Evolutionary conservation across 2,797 vertebrate genomes (phyloP).

Genomic region (Molossus molossus): DNA sequence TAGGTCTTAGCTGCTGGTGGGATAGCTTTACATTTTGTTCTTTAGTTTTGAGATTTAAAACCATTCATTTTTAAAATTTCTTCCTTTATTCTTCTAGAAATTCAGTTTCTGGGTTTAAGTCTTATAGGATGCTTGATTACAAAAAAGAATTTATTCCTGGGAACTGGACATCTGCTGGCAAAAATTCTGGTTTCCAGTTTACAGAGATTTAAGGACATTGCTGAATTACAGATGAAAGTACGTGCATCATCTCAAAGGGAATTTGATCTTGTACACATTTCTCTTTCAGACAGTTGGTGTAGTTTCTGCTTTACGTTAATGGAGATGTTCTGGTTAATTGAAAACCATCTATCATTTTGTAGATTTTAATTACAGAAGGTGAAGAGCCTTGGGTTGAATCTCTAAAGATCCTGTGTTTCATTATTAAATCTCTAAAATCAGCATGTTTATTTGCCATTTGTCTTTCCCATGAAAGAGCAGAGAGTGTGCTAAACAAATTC

Average conservation of each 20-base stretch:
- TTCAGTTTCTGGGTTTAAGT: constrained; percentile 95
- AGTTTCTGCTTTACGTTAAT: constrained; percentile 33
- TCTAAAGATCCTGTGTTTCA: constrained; percentile 11
- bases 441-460: constrained; percentile 21
- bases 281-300: background rate
- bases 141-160: constrained; percentile 94
- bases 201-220: constrained; percentile 91
- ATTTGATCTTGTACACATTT: constrained; percentile 29
- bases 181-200: constrained; percentile 93
- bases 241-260: constrained; percentile 64
- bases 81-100: constrained; percentile 90
- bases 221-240: constrained; percentile 94
- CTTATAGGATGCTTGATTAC: constrained; percentile 93
- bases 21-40: background rate
- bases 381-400: constrained; percentile 29
- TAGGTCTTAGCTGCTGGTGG: background rate
- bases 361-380: constrained; percentile 67
- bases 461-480: constrained; percentile 21
- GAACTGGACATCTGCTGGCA: constrained; percentile 93
- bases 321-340: constrained; percentile 44
- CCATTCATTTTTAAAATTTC: constrained; percentile 14
- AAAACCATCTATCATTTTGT: constrained; percentile 67
- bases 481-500: constrained; percentile 32
- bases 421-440: constrained; percentile 68
- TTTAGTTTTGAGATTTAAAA: constrained; percentile 48